phyloP scores from a whole-genome alignment of 2,113 vertebrate species.

The Lagopus muta region DNA sequence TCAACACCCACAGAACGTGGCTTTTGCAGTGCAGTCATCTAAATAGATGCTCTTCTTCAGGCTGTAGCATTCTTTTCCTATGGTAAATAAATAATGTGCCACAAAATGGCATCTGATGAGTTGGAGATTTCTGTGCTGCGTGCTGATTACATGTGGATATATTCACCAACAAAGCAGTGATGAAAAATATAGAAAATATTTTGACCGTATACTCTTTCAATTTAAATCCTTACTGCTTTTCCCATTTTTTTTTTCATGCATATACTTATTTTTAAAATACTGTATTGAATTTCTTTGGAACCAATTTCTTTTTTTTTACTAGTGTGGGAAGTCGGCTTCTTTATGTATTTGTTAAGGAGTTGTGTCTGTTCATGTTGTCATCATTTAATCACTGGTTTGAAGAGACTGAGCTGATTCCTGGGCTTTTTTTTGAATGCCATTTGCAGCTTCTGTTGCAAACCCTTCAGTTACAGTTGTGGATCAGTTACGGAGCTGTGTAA shows the following conservation, averaged over 20 bases:
- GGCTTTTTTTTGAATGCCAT: not conserved
- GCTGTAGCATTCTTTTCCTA: not conserved
- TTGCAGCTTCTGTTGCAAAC: not conserved
- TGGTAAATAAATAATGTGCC: not conserved
- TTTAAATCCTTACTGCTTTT: not conserved
- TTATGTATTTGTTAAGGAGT: not conserved
- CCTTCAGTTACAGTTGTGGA: not conserved
- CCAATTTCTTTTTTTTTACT: not conserved
- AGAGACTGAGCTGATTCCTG: not conserved
- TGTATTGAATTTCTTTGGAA: not conserved
- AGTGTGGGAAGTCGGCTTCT: not conserved
- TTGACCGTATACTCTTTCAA: not conserved
- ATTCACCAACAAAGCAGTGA: not conserved
- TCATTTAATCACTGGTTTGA: not conserved
- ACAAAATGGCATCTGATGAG: not conserved
- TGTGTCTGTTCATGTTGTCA: not conserved
- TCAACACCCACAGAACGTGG: conserved; percentile 19
- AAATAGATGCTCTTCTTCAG: not conserved
- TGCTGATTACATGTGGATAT: not conserved
- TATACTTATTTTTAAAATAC: not conserved
- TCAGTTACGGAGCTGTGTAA: not conserved
- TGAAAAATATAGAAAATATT: not conserved
- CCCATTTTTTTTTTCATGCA: not conserved
- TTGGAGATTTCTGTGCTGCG: not conserved
- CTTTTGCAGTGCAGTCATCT: not conserved